Percentiles rank a stretch among this genome's conserved stretches.
Conservation (phyloP, 1,140 invertebrate species). For the Stratiolaelaps scimitus region DNA sequence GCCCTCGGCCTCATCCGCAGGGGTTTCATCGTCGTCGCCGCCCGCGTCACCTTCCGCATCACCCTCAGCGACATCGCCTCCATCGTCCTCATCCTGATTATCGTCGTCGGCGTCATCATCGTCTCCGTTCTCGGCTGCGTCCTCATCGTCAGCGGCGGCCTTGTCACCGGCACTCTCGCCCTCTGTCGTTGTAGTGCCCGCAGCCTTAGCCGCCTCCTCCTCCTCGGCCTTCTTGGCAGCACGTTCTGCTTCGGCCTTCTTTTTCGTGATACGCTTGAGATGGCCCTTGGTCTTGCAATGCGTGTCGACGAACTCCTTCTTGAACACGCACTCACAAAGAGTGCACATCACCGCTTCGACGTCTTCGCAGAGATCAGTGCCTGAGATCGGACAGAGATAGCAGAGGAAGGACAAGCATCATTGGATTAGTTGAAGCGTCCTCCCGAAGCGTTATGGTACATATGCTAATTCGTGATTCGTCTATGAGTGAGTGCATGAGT, state of each 20-base stretch:
- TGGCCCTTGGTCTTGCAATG: constrained; percentile 27
- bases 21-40: background rate
- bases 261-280: constrained; percentile 23
- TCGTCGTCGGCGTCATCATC: constrained; percentile 12
- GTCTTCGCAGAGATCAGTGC: constrained; percentile 12
- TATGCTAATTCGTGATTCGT: too few relatives aligned
- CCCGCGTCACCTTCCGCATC: background rate
- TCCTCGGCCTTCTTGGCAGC: constrained; percentile 24
- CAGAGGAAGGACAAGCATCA: too few relatives aligned
- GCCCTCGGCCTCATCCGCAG: background rate
- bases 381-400: background rate
- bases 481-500: too few relatives aligned
- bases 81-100: constrained; percentile 7
- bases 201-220: background rate
- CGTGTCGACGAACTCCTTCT: constrained; percentile 12
- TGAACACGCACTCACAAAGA: constrained; percentile 23
- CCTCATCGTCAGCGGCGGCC: background rate
- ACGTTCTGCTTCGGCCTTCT: constrained; percentile 21
- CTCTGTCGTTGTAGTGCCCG: background rate
- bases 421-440: too few relatives aligned
- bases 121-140: background rate
- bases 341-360: constrained; percentile 20
- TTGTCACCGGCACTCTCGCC: background rate
- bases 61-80: background rate
- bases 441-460: too few relatives aligned